Base-by-base conservation (phyloP, 2,797 vertebrate species). In the Cynodonichthys magdalenae region DNA sequence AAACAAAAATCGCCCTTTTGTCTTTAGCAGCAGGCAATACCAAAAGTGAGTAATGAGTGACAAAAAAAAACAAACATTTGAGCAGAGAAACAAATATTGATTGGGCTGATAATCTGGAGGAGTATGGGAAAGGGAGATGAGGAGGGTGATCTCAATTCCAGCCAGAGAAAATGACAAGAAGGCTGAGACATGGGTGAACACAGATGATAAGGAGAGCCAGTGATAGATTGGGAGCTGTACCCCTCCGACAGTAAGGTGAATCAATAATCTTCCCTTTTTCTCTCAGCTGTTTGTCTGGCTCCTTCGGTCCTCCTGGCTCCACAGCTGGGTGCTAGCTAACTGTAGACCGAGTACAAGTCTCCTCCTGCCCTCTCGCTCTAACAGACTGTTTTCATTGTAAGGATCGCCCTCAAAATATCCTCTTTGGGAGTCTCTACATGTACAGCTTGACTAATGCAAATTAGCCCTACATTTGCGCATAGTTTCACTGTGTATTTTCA, bases 271-370 rank as follows among this genome's bases (percentile, higher is more conserved):
- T 0, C 18, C 69, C 71, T 47, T 1, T 74, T 73, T 45, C 66
- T 71, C 74, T 76, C 74, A 57, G 66, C 70, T 36, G 63, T 67
- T 61, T n/a, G 2, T 66, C 59, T 63, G 29, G 66, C 66, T 59
- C 54, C 58, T 74, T 59, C 48, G 7, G 8, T 70, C 60, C 44
- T 48, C 31, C 54, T 49, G 24, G 62, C 54, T 1, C 54, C 77
- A 9, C 74, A 85, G 88, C 80, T 81, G 80, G 81, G 83, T 59
- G 54, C 64, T 46, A 70, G 71, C 74, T 73, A 70, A 74, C 81
- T 70, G 80, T 19, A 68, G 71, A 68, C 45, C 62, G 59, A 48
- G 58, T 53, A 20, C 42, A 47, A 74, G 58, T 59, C 52, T 51
- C 60, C 52, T 51, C 66, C 68, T 9, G 49, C 63, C 69, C 52